Conservation (phyloP, 2,113 vertebrate species). For the Neotragus pygmaeus region DNA sequence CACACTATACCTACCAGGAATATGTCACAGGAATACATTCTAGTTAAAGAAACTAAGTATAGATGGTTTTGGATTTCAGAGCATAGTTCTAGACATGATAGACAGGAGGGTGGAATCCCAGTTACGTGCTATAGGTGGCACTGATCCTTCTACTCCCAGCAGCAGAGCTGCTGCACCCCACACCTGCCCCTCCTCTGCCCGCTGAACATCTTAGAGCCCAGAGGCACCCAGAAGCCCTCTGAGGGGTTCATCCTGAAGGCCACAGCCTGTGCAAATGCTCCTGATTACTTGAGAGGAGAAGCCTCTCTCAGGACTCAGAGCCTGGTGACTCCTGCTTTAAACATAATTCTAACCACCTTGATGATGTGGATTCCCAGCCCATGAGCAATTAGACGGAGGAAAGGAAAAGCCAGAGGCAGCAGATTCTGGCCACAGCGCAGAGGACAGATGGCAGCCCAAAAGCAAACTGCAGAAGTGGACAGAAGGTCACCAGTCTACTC, state of each 20-base stretch:
- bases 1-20: neutral
- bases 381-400: neutral
- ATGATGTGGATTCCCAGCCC: neutral
- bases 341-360: neutral
- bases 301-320: neutral
- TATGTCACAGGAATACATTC: neutral
- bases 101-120: neutral
- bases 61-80: neutral
- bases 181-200: no score
- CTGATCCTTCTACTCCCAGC: neutral
- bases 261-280: neutral
- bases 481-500: neutral
- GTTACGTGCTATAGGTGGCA: fast-evolving
- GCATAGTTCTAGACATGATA: neutral
- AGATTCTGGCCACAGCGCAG: neutral
- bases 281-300: neutral
- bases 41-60: neutral
- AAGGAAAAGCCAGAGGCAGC: neutral
- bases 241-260: neutral
- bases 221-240: neutral
- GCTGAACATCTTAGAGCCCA: neutral
- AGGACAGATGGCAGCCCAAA: neutral
- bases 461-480: neutral
- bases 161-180: neutral
- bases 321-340: neutral